Base-by-base conservation (phyloP, 2,113 vertebrate genomes). In the Junco hyemalis region DNA sequence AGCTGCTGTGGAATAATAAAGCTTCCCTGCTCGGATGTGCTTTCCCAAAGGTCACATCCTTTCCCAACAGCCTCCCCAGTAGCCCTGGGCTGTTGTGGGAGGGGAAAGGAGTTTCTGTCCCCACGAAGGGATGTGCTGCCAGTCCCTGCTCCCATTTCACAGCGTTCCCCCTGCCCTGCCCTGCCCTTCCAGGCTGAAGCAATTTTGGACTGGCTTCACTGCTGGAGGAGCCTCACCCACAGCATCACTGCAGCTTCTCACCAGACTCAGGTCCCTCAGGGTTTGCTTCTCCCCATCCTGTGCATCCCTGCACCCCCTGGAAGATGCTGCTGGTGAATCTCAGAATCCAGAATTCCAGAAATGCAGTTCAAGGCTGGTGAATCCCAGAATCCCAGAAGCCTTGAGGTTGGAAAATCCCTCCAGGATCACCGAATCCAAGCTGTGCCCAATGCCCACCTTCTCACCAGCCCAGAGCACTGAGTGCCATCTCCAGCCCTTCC, bases 41-140 rank as follows among this genome's bases (percentile, higher is more conserved):
- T 88, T 80, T 86, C 60, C 66, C 53, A 92, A 94, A 95, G 61
- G 82, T 94, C 91, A 91, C 53, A 90, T 79, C 93, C 88, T 70
- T 90, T 77, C 84, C 69, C 69, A 79, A 64, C 53, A 48, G 66
- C 38, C 47, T 89, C 28, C 42, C 45, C 56, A 44, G 82, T 5
- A 86, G 83, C 84, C 36, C 51, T 33, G 45, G 81, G 85, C 74
- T 92, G 72, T 28, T 78, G 45, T 95, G 91, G 70, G 56, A 84
- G 51, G n/a, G 50, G 12, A 88, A 53, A 66, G 86, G 85, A 69
- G 48, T 81, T 94, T 72, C 50, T 77, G 60, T 68, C 33, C 15
- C 61, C 36, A 80, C 12, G 14, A 66, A 38, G 35, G 86, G 50
- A 74, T 74, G 93, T 48, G 20, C 63, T 94, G 81, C 61, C 85